Evolutionary conservation across 2,888 invertebrate species (phyloP).

Genomic region (Agrilus biguttatus): DNA sequence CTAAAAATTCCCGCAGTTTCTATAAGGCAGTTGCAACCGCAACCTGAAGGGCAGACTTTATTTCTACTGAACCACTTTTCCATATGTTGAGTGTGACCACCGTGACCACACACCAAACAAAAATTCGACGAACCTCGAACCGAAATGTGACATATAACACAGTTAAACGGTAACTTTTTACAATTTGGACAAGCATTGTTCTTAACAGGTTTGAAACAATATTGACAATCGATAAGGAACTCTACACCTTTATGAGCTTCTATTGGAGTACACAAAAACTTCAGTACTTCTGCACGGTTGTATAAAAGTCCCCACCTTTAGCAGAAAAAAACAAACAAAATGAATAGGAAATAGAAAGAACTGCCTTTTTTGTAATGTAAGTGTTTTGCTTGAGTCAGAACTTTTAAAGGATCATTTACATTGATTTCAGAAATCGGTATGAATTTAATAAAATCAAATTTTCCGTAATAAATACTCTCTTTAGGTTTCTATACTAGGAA

Average conservation of each 20-base stretch:
- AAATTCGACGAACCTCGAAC: conserved; percentile 75
- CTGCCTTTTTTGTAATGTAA: background rate
- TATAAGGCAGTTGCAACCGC: conserved; percentile 77
- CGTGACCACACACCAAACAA: conserved; percentile 84
- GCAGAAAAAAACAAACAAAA: too few relatives aligned
- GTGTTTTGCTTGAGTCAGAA: too few relatives aligned
- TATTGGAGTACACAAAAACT: conserved; percentile 35
- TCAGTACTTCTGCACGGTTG: conserved; percentile 44
- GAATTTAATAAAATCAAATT: too few relatives aligned
- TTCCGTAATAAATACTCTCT: too few relatives aligned
- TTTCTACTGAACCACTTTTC: conserved; percentile 67
- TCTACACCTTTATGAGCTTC: conserved; percentile 43
- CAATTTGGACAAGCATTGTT: conserved; percentile 59
- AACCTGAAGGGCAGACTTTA: conserved; percentile 76
- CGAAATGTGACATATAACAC: conserved; percentile 72
- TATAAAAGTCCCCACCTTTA: conserved; percentile 25
- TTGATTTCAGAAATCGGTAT: too few relatives aligned
- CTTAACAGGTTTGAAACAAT: conserved; percentile 51
- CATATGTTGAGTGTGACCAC: conserved; percentile 79
- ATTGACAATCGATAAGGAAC: conserved; percentile 56
- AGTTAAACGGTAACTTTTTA: conserved; percentile 60
- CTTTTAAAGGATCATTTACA: too few relatives aligned
- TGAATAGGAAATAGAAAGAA: too few relatives aligned
- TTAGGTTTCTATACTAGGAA: too few relatives aligned
- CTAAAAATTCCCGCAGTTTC: conserved; percentile 45